These are phyloP conservation scores for Ataeniobius toweri DNA, from an alignment of 2,797 vertebrate species.

Conservation along the genomic window DNA sequence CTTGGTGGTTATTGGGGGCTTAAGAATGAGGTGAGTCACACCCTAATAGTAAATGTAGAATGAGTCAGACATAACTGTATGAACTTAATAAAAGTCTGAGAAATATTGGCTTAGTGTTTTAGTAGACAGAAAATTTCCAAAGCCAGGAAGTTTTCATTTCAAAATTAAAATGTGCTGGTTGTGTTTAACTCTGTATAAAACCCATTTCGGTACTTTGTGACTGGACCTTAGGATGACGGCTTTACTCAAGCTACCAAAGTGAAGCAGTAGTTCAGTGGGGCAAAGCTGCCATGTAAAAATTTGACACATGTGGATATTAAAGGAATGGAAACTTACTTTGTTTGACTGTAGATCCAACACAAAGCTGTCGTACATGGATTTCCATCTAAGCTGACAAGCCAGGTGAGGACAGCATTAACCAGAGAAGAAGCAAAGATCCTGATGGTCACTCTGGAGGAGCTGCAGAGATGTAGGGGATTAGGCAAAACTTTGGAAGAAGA, in stretches of 20 bases:
- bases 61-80: not conserved
- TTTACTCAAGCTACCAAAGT: not conserved
- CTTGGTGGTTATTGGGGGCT: not conserved
- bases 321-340: not conserved
- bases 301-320: not conserved
- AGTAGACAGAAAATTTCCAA: not conserved
- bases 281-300: not conserved
- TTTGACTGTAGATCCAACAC: not conserved
- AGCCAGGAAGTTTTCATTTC: not conserved
- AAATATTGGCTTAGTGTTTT: not conserved
- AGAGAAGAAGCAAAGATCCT: too few relatives aligned
- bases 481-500: not conserved
- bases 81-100: not conserved
- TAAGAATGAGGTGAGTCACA: not conserved
- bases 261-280: not conserved
- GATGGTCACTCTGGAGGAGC: not conserved
- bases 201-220: not conserved
- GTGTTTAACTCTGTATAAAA: not conserved
- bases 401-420: too few relatives aligned
- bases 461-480: not conserved
- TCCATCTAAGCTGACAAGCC: not conserved
- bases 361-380: not conserved
- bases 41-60: not conserved
- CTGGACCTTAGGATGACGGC: not conserved
- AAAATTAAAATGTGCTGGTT: not conserved